Evolutionary conservation across 2,888 invertebrate genomes (phyloP), one percentile per base, ranked within the genome.

Genomic region (Nomada ferruginata): DNA sequence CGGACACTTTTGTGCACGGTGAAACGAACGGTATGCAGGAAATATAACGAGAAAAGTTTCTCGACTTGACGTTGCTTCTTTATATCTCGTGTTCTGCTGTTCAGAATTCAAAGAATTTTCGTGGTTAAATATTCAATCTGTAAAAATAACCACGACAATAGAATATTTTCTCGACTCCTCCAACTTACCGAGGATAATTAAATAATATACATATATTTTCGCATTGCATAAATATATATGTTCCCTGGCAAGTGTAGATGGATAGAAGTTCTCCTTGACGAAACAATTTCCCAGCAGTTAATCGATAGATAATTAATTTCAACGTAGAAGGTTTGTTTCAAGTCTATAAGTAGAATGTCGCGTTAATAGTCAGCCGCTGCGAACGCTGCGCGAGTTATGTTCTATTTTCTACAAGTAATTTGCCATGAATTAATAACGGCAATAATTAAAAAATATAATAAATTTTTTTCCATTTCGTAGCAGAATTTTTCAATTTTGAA

Each of bases 21-120:
- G 20, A n/a, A 29, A 29, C 52, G 52, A 53, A 4, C 20, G 15
- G 29, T 29, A 1, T 47, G n/a, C 50, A 5, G 52, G 20, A 36
- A 66, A 66, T 52, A 2, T 47, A 26, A 47, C 10, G 15, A 15
- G 15, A 10, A 66, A 53, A 66, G 36, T 66, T 57, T 26, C 57
- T 57, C 15, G 26, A 3, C 26, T 29, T 15, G 57, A 11, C n/a
- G 53, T 53, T 53, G 18, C 53, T 53, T n/a, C 20, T 53, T 53
- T 53, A n/a, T 20, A 53, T 50, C 18, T 50, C 53, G n/a, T 20
- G 53, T 20, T 5, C n/a, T n/a, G 3, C 53, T 18, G n/a, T 20
- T 2, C 53, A 26, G 26, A 50, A 64, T 64, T 29, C 50, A 50
- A 50, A 18, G 64, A 26, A 26, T n/a, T 11, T 18, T 50, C 50